These are phyloP conservation scores for Furcifer pardalis DNA, from an alignment of 2,797 vertebrate genomes.

Conservation along the genomic window DNA sequence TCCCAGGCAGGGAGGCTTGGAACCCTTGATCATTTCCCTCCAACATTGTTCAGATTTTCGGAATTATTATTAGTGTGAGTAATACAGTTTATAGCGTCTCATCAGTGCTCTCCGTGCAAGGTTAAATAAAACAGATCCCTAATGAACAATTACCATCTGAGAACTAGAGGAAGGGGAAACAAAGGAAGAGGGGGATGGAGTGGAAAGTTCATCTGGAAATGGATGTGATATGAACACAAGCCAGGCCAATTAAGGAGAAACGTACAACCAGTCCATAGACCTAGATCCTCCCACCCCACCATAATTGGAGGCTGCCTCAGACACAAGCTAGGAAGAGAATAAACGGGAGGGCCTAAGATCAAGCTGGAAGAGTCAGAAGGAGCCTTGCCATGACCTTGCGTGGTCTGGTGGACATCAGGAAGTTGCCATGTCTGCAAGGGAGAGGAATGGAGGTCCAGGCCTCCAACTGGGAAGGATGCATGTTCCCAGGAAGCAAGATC, in stretches of 20 bases:
- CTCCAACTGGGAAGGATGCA: no score
- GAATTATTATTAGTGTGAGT: slow-evolving; percentile 4
- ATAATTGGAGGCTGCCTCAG: neutral
- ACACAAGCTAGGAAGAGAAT: neutral
- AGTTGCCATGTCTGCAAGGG: no score
- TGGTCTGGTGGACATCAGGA: no score
- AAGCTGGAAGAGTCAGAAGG: no score
- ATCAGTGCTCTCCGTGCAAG: neutral
- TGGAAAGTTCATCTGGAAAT: neutral
- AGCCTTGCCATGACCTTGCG: no score
- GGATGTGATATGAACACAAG: neutral
- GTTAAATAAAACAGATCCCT: slow-evolving; percentile 21
- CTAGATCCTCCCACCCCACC: neutral
- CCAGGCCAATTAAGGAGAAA: neutral
- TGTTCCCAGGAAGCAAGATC: no score
- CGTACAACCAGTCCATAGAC: neutral
- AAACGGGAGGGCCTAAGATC: no score
- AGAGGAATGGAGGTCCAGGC: no score
- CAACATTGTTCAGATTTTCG: neutral
- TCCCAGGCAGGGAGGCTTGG: neutral
- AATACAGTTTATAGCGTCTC: slow-evolving; percentile 9
- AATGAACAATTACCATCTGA: neutral
- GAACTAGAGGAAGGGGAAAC: neutral
- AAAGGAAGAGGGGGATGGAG: neutral
- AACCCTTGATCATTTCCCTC: no score